Conservation (phyloP, 2,888 invertebrate genomes). For the Brassicogethes aeneus region DNA sequence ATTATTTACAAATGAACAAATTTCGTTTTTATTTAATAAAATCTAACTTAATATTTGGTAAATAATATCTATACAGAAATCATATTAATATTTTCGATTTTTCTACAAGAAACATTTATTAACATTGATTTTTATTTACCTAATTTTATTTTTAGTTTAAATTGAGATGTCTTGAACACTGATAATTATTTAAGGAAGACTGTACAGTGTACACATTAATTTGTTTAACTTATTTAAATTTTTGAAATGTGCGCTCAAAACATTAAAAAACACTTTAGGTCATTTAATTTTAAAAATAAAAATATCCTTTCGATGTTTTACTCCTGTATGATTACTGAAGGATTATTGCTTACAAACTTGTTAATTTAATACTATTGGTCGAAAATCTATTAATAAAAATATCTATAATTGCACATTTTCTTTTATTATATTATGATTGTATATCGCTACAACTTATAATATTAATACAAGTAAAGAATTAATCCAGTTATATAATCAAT, state of each 20-base stretch:
- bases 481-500: no score
- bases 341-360: slow-evolving; percentile 10
- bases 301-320: slow-evolving; percentile 15
- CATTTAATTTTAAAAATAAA: no score
- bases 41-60: not conserved
- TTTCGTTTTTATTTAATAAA: not conserved
- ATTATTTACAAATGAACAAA: slow-evolving; percentile 7
- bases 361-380: slow-evolving; percentile 16
- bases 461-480: no score
- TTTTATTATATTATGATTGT: slow-evolving; percentile 24
- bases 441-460: slow-evolving; percentile 24
- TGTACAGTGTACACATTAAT: slow-evolving; percentile 17
- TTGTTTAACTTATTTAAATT: slow-evolving; percentile 7
- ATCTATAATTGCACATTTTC: slow-evolving; percentile 4
- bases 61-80: not conserved
- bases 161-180: slow-evolving; percentile 11
- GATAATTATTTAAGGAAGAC: slow-evolving; percentile 16
- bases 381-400: slow-evolving; percentile 4
- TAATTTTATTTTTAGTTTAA: slow-evolving; percentile 6
- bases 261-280: no score
- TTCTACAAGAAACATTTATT: slow-evolving; percentile 16
- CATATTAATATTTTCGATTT: no score
- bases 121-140: slow-evolving; percentile 14
- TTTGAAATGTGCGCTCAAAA: slow-evolving; percentile 4
- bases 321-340: slow-evolving; percentile 13